Base-by-base conservation (phyloP, 1,140 invertebrate species). In the Drosophila guanche region DNA sequence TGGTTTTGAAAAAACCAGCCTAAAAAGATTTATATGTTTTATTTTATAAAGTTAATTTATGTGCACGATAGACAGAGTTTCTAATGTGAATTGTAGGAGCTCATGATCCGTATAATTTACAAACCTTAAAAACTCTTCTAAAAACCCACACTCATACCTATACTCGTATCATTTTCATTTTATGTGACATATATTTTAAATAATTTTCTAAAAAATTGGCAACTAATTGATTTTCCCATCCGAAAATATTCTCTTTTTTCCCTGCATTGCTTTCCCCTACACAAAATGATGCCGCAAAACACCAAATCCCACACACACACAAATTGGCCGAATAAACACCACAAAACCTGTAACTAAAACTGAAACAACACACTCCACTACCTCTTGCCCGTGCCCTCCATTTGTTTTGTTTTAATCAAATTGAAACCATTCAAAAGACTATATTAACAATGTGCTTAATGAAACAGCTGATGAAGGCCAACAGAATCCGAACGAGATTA, bases 361-460 rank as follows among this genome's bases (percentile, higher is more conserved):
- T 29, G 20, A 29, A 58, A 61, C 20, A 33, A 43, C 29, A 66
- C 40, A 57, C 51, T 16, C 47, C 42, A 33, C 29, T 37, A 6
- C 48, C 48, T 27, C 23, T 54, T 42, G 50, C 54, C 59, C 66
- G 45, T 43, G 46, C 43, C 33, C 27, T 52, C 55, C 55, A 57
- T 55, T 46, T 12, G 50, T 56, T 67, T 56, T 43, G 10, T 37
- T 58, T 50, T 42, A 54, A 16, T 4, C 16, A 59, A 54, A 51
- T 45, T 50, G 6, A 20, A 22, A 58, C 42, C 50, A 68, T 68
- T 55, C 42, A 58, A 62, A 92, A 96, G 95, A 96, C 93, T 96
- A 96, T 92, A 95, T 96, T 91, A 95, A 95, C 85, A 95, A 95
- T 90, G 95, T 95, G 46, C 92, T 96, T 58, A 95, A 96, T 90